These are phyloP conservation scores for Uloborus diversus DNA, from an alignment of 1,140 invertebrate species.

Conservation along the genomic window DNA sequence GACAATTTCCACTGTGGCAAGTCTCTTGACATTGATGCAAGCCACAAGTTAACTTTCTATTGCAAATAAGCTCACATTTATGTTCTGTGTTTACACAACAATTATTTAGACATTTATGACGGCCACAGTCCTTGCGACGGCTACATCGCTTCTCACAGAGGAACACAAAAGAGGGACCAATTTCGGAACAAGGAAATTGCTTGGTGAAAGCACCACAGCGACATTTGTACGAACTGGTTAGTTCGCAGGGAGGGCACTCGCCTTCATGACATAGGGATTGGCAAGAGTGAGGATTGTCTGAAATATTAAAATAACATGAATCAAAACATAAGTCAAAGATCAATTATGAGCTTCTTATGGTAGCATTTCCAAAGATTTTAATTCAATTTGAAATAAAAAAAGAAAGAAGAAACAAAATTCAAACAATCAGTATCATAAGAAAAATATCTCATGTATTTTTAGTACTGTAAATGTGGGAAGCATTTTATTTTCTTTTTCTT, in stretches of 20 bases:
- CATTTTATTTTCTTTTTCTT: too few species aligned
- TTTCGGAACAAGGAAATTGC: slow-evolving; percentile 80
- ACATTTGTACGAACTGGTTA: slow-evolving; percentile 81
- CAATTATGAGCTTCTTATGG: too few species aligned
- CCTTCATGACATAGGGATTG: slow-evolving; percentile 79
- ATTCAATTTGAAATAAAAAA: too few species aligned
- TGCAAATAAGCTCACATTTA: slow-evolving; percentile 66
- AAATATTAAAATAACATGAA: slow-evolving; percentile 68
- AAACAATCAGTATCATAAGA: too few species aligned
- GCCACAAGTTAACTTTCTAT: slow-evolving; percentile 61
- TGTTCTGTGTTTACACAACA: slow-evolving; percentile 83
- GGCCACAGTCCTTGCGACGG: slow-evolving; percentile 85
- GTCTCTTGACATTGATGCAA: slow-evolving; percentile 62
- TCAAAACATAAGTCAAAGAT: too few species aligned
- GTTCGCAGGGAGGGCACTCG: slow-evolving; percentile 82
- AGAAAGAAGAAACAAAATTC: too few species aligned
- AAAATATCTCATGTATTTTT: too few species aligned
- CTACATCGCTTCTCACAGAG: slow-evolving; percentile 88
- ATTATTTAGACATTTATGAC: slow-evolving; percentile 85
- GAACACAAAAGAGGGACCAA: slow-evolving; percentile 77
- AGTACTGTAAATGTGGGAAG: too few species aligned
- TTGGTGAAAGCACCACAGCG: slow-evolving; percentile 90
- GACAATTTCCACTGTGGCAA: slow-evolving; percentile 64
- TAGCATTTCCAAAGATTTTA: too few species aligned
- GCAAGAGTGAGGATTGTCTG: slow-evolving; percentile 74